Evolutionary conservation across 2,888 invertebrate genomes (phyloP), one percentile per base, ranked within the genome.

Genomic region (Ichneumoninae sp.): DNA sequence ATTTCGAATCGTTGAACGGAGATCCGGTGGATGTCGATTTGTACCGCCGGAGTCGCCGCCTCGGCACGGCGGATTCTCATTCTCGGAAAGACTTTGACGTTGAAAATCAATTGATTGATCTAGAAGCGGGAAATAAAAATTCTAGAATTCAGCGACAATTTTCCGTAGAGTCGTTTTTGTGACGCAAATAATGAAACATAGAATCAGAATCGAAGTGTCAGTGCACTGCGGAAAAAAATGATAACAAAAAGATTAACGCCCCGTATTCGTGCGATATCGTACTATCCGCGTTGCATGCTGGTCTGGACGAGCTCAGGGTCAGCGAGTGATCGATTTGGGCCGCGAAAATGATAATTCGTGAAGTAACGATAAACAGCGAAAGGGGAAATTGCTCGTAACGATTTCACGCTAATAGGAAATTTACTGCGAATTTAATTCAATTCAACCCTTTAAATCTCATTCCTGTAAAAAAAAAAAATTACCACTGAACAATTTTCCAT

Each of bases 351-450:
- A 84, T 75, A 60, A 70, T 81, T 81, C 70, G 57, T 81, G 72
- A 81, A 84, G 77, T 77, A 80, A 75, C 74, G 22, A 81, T 71
- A 66, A 84, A 74, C 62, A 79, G 75, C 69, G 71, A 52, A 16
- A 50, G 69, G 36, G 47, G 13, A 2, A 68, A 52, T 40, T 33
- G 44, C 40, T 26, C 26, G 66, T 76, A 40, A 36, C 22, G 66
- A 50, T 52, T 65, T 65, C 36, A 71, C 54, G 22, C 33, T n/a
- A 47, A 19, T 19, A 36, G 16, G 26, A 65, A 72, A 77, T 47
- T 26, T 68, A 52, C 5, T 40, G 44, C 26, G 8, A 19, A 19
- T 52, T 54, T 4, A 22, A 62, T 33, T 50, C 8, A 40, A 69
- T 57, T 30, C 33, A 33, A 26, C 44, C 16, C 44, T 16, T 47